These are phyloP conservation scores for Ahaetulla prasina DNA, from an alignment of 2,113 vertebrate species.

Conservation along the genomic window DNA sequence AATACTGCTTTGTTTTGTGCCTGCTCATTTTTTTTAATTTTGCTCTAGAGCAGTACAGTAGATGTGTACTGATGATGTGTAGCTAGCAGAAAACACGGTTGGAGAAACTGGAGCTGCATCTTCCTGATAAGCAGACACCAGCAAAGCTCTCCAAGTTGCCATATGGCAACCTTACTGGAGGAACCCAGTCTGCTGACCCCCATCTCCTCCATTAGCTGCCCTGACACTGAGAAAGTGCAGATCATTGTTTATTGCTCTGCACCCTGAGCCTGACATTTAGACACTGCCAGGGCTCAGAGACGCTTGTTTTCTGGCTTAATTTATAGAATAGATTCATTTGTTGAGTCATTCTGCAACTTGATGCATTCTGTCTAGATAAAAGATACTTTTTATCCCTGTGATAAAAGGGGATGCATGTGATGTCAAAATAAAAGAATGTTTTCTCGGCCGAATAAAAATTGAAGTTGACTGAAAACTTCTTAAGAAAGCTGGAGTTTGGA, in stretches of 20 bases:
- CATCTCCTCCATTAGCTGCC: neutral
- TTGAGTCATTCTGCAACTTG: constrained; percentile 62
- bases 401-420: constrained; percentile 62
- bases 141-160: neutral
- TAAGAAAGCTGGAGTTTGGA: constrained; percentile 64
- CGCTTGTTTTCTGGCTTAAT: constrained; percentile 45
- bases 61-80: too few relatives aligned
- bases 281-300: constrained; percentile 41
- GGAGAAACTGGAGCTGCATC: neutral
- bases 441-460: constrained; percentile 62
- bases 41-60: neutral
- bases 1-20: neutral
- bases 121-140: neutral
- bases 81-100: neutral
- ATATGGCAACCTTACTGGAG: neutral
- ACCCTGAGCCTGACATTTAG: constrained; percentile 43
- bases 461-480: constrained; percentile 65
- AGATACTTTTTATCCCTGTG: constrained; percentile 59
- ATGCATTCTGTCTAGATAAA: constrained; percentile 68
- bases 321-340: constrained; percentile 45
- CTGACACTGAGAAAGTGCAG: constrained; percentile 4
- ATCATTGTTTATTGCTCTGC: constrained; percentile 24
- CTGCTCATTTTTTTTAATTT: neutral
- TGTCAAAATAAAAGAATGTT: constrained; percentile 68
- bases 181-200: neutral